Conservation (phyloP, 2,113 vertebrate genomes). For the Lates calcarifer region DNA sequence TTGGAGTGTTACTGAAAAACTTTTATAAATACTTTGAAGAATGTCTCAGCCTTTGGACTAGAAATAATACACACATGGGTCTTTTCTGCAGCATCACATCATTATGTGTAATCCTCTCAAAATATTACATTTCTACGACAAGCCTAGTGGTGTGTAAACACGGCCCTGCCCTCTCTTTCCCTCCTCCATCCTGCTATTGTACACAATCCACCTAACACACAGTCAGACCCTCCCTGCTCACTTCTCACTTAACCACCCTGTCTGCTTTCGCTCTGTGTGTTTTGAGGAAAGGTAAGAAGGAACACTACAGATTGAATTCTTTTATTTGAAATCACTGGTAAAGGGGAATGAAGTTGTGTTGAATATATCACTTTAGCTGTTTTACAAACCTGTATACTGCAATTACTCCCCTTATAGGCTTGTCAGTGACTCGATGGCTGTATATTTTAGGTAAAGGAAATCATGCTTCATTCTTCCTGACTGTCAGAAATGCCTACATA, state of each 20-base stretch:
- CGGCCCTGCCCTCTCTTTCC: constrained; percentile 24
- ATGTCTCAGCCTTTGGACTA: neutral
- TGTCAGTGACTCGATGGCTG: neutral
- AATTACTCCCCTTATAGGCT: neutral
- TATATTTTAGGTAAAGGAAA: neutral
- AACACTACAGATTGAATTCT: neutral
- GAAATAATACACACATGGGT: neutral
- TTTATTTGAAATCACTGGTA: neutral
- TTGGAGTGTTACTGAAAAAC: neutral
- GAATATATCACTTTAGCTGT: neutral
- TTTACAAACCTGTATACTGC: neutral
- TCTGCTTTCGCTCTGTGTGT: constrained; percentile 18
- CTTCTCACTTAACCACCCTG: neutral
- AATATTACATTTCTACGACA: neutral
- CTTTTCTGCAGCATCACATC: neutral
- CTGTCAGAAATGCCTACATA: too few relatives aligned
- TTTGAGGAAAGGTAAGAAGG: constrained; percentile 51
- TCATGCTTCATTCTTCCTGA: neutral
- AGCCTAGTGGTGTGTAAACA: neutral
- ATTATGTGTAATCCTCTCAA: neutral
- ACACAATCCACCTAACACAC: neutral
- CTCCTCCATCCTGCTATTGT: constrained; percentile 2
- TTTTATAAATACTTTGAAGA: neutral
- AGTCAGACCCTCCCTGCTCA: constrained; percentile 10
- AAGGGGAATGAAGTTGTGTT: neutral